Base-by-base conservation (phyloP, 2,888 invertebrate genomes). In the Zygogramma bicolorata region DNA sequence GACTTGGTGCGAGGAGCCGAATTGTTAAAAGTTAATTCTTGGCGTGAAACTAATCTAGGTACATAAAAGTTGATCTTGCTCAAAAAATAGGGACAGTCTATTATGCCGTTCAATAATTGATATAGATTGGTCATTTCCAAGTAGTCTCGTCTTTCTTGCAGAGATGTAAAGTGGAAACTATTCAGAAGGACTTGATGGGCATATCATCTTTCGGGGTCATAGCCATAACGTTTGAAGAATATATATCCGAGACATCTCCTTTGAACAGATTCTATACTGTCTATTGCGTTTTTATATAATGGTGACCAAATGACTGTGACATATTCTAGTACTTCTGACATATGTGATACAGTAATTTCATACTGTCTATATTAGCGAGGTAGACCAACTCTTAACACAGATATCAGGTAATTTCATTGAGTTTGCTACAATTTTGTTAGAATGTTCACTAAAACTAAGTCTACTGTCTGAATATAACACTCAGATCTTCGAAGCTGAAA, bases 181-280 rank as follows among this genome's bases (percentile, higher is more conserved):
- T 57, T 22, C 57, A 57, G 27, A 57, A 57, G 22, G 57, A 20
- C 3, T 57, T 57, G 18, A 57, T 20, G 57, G 25, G 6, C 57
- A 57, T 57, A 57, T 25, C 57, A 18, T 57, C 57, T 57, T 25
- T 25, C 57, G 27, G 27, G 22, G 57, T 57, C 13, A 57, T 57
- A 57, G 57, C 57, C 57, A 57, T 25, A 20, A 57, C 4, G 22
- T 57, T 57, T 57, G 34, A 34, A 34, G 4, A 31, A 34, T 34
- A 34, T 34, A 34, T 34, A 3, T 34, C 13, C 13, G 34, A 34
- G 34, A 34, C 8, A 34, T 34, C 13, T 34, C 7, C 49, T 49
- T 20, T 20, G 18, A 49, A 7, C 49, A 49, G 49, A 49, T 49
- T 49, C 8, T 13, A 49, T 8, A 49, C 18, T 49, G 49, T 6